Base-by-base conservation (phyloP, 1,140 invertebrate genomes). In the Trachymyrmex cornetzi region DNA sequence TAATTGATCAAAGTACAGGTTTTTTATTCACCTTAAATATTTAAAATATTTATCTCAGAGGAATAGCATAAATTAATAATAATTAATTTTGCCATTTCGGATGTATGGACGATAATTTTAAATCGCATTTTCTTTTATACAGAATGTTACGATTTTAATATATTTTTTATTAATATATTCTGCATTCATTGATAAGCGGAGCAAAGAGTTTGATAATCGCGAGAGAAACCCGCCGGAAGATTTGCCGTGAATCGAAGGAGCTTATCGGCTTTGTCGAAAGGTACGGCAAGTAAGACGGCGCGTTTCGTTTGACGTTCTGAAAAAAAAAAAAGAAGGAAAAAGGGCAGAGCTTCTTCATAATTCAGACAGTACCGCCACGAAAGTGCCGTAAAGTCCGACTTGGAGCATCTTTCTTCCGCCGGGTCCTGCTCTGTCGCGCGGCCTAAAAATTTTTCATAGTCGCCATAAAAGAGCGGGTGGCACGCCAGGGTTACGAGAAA, bases 391-490 rank as follows among this genome's bases (percentile, higher is more conserved):
- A 44, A 77, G 71, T 89, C 16, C 24, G 69, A 84, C 48, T 72
- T 16, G 14, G 77, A 87, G 63, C 50, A 82, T 71, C 44, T n/a
- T 48, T 50, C 38, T 64, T 59, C 22, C 27, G 74, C 19, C 66
- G n/a, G 38, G 38, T 44, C n/a, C 38, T 16, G 74, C 74, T 61
- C 59, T 86, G 82, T 61, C 61, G 63, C 57, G 55, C 75, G 57
- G 57, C 77, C 77, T 85, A 90, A 89, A 69, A 90, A 90, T 89
- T 89, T 87, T 90, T 90, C 88, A 90, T 89, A 82, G 34, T 64
- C 67, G 57, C 55, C 77, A 71, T 90, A 90, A 90, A 89, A 22
- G 79, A 82, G 55, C 59, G 61, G 9, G 59, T 44, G 63, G 77
- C 57, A 69, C 55, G 84, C 79, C 77, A 91, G 87, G 79, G 88